Percentiles rank a stretch among this genome's conserved stretches.
These are phyloP conservation scores for Netelia inedita DNA, from an alignment of 2,888 invertebrate species.

Conservation along the genomic window DNA sequence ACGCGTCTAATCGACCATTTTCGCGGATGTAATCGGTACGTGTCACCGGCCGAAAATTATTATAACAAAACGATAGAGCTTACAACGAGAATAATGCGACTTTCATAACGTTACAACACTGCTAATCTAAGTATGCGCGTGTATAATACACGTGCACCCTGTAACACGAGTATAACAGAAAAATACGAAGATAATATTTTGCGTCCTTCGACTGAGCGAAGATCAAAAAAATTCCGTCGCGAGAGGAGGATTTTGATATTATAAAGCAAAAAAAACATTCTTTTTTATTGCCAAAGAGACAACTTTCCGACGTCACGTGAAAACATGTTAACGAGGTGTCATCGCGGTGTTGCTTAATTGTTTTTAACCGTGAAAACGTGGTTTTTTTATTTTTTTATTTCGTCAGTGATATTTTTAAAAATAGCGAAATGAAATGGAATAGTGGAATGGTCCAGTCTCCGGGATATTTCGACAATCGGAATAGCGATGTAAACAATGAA, in stretches of 20 bases:
- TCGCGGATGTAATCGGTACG: conserved; percentile 19
- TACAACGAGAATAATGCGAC: background rate
- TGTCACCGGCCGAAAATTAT: conserved; percentile 1
- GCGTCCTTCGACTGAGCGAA: background rate
- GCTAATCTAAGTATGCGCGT: background rate
- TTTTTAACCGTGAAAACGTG: background rate
- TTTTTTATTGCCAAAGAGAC: background rate
- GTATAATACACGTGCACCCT: no score
- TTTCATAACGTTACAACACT: background rate
- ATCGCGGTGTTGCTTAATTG: no score
- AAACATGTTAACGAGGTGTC: no score
- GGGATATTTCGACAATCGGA: no score
- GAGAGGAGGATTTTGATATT: background rate
- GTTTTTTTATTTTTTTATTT: background rate
- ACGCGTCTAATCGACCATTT: conserved; percentile 38
- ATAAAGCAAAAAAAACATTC: background rate
- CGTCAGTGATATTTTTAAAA: background rate
- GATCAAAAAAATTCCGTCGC: background rate
- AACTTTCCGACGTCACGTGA: background rate
- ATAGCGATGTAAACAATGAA: no score
- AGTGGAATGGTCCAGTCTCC: background rate
- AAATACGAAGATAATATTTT: no score
- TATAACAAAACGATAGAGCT: no score
- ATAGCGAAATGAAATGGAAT: background rate
- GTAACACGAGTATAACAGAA: no score